Evolutionary conservation across 2,113 vertebrate species (phyloP).

Genomic region (Stomatorhinus ivindoensis): DNA sequence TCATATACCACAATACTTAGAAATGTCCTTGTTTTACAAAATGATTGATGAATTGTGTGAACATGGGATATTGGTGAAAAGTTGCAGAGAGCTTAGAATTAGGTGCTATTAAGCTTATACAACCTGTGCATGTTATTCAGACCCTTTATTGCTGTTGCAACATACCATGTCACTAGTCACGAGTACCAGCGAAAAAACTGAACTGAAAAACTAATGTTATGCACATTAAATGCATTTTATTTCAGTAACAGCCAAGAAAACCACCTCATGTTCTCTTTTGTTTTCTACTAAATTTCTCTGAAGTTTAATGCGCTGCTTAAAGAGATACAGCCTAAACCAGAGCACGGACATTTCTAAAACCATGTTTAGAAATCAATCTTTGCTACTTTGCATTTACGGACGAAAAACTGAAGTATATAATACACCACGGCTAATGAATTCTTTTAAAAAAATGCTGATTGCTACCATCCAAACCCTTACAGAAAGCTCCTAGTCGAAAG

Average conservation of each 20-base stretch:
- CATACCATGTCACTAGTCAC: too few species aligned
- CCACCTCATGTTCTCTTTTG: neutral
- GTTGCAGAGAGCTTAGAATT: neutral
- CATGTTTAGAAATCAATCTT: neutral
- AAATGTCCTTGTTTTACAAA: neutral
- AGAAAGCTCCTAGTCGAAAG: neutral
- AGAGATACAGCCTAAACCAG: neutral
- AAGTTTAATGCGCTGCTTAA: neutral
- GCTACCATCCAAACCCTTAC: neutral
- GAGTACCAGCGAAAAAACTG: too few species aligned
- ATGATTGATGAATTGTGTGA: neutral
- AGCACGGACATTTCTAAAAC: neutral
- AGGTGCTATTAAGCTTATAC: neutral
- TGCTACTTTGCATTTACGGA: neutral
- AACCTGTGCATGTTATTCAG: neutral
- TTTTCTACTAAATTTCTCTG: neutral
- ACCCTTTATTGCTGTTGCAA: too few species aligned
- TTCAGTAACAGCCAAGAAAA: neutral
- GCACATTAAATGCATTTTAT: neutral
- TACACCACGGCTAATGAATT: neutral
- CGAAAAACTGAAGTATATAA: neutral
- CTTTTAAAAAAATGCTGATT: neutral
- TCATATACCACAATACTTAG: neutral
- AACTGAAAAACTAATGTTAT: too few species aligned
- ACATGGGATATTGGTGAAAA: neutral